Base-by-base conservation (phyloP, 1,140 invertebrate genomes). In the Ips typographus region DNA sequence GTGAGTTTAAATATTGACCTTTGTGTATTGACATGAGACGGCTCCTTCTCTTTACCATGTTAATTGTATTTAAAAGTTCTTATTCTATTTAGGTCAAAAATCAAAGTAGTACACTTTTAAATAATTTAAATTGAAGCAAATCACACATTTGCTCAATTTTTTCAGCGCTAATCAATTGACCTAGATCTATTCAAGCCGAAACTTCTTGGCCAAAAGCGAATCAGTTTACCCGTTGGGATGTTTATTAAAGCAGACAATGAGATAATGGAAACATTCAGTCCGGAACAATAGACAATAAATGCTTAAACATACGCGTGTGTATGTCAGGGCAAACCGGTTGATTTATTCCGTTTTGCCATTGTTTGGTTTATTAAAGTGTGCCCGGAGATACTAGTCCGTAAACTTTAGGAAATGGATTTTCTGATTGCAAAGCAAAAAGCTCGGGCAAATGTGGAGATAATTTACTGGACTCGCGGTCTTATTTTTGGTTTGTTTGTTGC, bases 241-340 rank as follows among this genome's bases (percentile, higher is more conserved):
- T 68, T 68, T 68, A 68, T 68, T 68, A 68, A 61, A 36, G 36
- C 37, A 68, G 66, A 68, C 66, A 68, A 68, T 68, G 43, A 68
- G 66, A 68, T 68, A 68, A 68, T 68, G 58, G 66, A 68, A 68
- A 68, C 66, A 68, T 68, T 68, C 51, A 59, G 42, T 43, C 49
- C 40, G 36, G 57, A 61, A 61, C 57, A 68, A 68, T 68, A 61
- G 57, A 62, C 55, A 58, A 58, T 58, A 66, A 66, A 66, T 66
- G 52, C 64, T 61, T 61, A 62, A 68, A 68, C 66, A 62, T 68
- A 68, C 47, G 66, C 66, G 66, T 68, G 59, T 68, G 59, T 68
- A 61, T 68, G 64, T 66, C 64, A 66, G 41, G n/a, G 39, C 43
- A 47, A 65, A 65, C 63, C 39, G 41, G 51, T 63, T 65, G 64